Evolutionary conservation across 2,888 invertebrate species (phyloP).

Genomic region (Polydrusus tereticollis): DNA sequence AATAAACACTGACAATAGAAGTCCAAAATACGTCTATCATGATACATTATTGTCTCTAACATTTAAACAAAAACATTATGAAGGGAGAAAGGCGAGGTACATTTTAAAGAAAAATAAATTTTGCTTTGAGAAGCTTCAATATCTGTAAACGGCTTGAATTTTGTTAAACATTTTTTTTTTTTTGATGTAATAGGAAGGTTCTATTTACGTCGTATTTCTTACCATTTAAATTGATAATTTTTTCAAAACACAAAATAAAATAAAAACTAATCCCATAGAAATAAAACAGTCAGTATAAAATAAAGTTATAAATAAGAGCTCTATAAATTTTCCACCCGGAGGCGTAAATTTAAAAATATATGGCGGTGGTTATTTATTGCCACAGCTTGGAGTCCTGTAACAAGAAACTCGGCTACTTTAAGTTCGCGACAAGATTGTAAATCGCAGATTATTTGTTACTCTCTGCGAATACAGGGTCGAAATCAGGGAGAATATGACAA

Average conservation of each 20-base stretch:
- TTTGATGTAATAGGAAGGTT: too few relatives aligned
- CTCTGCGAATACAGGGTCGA: conserved; percentile 15
- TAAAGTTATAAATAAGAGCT: conserved; percentile 47
- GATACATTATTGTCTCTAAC: too few relatives aligned
- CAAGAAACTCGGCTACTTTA: conserved; percentile 49
- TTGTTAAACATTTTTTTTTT: too few relatives aligned
- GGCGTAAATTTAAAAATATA: conserved; percentile 50
- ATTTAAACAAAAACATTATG: too few relatives aligned
- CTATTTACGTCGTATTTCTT: neutral
- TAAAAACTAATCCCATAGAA: neutral
- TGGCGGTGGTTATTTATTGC: conserved; percentile 46
- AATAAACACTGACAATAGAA: too few relatives aligned
- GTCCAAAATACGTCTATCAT: too few relatives aligned
- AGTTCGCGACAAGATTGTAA: conserved; percentile 50
- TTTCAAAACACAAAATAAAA: neutral
- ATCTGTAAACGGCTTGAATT: too few relatives aligned
- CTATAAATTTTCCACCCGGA: conserved; percentile 42
- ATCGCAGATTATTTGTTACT: conserved; percentile 49
- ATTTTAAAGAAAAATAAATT: too few relatives aligned
- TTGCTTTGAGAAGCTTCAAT: too few relatives aligned
- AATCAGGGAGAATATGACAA: neutral
- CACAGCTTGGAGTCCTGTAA: conserved; percentile 34
- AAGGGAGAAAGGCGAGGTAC: too few relatives aligned
- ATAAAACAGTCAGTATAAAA: conserved; percentile 35
- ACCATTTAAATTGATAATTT: neutral